Conservation (phyloP, 1,140 invertebrate genomes). For the Battus philenor region DNA sequence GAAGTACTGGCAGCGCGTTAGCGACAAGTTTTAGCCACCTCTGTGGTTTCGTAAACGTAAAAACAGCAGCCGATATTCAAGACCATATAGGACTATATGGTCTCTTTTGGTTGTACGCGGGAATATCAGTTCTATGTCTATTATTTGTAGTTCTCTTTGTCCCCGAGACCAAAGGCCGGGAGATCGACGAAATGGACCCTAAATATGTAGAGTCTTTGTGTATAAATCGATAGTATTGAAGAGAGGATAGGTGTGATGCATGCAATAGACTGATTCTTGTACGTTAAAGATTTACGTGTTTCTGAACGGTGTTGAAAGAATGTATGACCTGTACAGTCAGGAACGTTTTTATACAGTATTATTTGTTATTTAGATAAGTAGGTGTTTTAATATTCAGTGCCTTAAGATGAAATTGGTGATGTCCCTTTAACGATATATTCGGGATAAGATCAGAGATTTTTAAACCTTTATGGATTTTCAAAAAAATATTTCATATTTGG, state of each 20-base stretch:
- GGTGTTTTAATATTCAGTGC: constrained; percentile 15
- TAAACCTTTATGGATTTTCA: too few species aligned
- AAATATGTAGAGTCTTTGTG: constrained; percentile 78
- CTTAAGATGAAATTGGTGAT: too few species aligned
- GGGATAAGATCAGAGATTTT: too few species aligned
- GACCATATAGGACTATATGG: constrained; percentile 85
- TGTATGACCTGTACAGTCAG: not conserved
- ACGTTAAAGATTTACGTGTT: constrained; percentile 21
- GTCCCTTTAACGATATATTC: too few species aligned
- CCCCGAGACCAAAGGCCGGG: constrained; percentile 92
- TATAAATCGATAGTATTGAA: constrained; percentile 72
- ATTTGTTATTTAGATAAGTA: constrained; percentile 19
- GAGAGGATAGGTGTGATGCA: constrained; percentile 18
- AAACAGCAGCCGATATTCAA: constrained; percentile 90
- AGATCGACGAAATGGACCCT: constrained; percentile 91
- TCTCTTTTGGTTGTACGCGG: constrained; percentile 93
- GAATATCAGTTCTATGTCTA: constrained; percentile 87
- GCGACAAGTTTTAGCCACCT: constrained; percentile 91
- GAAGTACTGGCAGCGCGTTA: constrained; percentile 88
- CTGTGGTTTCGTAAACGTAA: constrained; percentile 91
- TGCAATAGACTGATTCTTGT: constrained; percentile 36
- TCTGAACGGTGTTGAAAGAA: not conserved
- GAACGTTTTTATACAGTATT: constrained; percentile 33
- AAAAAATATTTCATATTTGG: not conserved
- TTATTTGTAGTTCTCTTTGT: constrained; percentile 91